A percentile compares a stretch with the other conserved stretches of the same genome.
Conservation (phyloP, 64 coral and sea anemone genomes). For the Montipora efflorescens region DNA sequence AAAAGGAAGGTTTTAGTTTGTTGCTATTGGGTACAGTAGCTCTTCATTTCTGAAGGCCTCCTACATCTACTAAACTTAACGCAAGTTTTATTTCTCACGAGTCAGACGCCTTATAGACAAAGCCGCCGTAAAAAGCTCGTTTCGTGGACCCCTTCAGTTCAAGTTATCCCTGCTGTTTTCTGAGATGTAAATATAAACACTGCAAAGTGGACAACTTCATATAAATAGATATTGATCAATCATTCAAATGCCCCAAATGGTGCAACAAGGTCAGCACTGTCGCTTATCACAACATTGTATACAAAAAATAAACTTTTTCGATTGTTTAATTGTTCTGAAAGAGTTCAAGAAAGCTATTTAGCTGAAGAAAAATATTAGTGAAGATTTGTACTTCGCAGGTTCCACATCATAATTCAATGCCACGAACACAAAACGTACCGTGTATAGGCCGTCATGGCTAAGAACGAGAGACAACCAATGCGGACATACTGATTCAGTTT, state of each 20-base stretch:
- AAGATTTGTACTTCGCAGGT: not conserved
- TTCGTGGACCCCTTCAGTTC: not conserved
- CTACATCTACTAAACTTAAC: too few species aligned
- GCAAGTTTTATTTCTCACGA: too few species aligned
- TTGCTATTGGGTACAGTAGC: too few species aligned
- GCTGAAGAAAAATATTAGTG: not conserved
- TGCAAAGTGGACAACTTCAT: not conserved
- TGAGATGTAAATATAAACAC: not conserved
- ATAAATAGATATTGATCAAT: slow-evolving; percentile 9
- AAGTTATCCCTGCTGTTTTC: not conserved
- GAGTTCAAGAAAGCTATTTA: not conserved
- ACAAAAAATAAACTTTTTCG: not conserved
- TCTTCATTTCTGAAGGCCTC: too few species aligned
- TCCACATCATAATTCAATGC: too few species aligned
- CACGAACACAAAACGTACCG: too few species aligned
- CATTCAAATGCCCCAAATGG: not conserved
- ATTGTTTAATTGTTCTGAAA: not conserved
- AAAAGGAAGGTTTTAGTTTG: too few species aligned
- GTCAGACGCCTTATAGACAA: too few species aligned
- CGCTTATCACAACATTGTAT: slow-evolving; percentile 39
- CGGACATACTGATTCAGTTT: too few species aligned
- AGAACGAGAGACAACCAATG: too few species aligned
- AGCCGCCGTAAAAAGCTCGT: too few species aligned
- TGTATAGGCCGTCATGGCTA: too few species aligned
- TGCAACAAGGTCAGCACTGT: not conserved